A percentile compares a stretch with the other conserved stretches of the same genome.
These are phyloP conservation scores for Bothrops jararaca DNA, from an alignment of 2,113 vertebrate species.

Conservation along the genomic window DNA sequence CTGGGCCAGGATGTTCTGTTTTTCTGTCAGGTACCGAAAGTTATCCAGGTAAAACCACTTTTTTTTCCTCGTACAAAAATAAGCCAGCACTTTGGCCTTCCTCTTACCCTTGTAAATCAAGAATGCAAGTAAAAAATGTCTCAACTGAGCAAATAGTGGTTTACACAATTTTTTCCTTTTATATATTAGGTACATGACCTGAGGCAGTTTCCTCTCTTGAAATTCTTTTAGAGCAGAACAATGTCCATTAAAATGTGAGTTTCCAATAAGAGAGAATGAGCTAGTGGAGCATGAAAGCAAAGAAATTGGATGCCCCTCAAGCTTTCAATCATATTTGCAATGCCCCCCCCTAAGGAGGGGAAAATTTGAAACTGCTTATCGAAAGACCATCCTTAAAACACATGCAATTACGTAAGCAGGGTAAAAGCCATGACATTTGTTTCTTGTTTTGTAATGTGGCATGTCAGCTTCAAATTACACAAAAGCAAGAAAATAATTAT, in stretches of 20 bases:
- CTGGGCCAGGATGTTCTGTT: neutral
- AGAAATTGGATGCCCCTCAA: neutral
- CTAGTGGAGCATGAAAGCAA: neutral
- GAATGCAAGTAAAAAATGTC: neutral
- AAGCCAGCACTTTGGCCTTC: neutral
- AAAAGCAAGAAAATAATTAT: constrained; percentile 1
- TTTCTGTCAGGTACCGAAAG: neutral
- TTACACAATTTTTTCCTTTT: neutral
- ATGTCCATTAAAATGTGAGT: neutral
- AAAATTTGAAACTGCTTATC: neutral
- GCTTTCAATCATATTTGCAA: neutral
- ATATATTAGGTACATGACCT: neutral
- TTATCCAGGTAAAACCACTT: neutral
- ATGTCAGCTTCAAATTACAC: neutral
- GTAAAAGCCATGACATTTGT: neutral
- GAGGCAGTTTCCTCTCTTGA: neutral
- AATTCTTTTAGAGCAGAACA: neutral
- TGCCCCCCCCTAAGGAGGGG: no score
- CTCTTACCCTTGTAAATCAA: neutral
- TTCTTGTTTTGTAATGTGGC: neutral
- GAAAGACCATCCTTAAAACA: neutral
- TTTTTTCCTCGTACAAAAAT: neutral
- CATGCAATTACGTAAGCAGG: neutral
- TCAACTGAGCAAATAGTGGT: neutral
- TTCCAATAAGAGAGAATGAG: neutral